Conservation (phyloP, 2,113 vertebrate genomes). For the Callaeas wilsoni region DNA sequence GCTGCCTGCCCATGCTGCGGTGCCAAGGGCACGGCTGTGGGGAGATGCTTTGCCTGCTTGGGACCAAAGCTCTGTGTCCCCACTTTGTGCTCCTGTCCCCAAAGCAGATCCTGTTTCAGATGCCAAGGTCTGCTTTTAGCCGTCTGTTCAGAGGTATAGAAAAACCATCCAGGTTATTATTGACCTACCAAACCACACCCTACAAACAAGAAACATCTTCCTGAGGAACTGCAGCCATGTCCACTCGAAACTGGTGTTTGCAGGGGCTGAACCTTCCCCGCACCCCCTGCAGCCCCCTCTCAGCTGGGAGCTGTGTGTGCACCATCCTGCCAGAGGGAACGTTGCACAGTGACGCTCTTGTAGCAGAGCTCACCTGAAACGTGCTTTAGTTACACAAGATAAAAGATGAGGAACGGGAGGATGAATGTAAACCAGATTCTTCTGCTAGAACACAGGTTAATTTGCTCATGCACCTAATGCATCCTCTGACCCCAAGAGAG, state of each 20-base stretch:
- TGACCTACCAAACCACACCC: background rate
- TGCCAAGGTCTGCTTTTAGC: background rate
- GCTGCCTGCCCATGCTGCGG: background rate
- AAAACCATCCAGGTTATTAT: background rate
- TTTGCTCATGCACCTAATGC: background rate
- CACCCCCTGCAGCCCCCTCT: background rate
- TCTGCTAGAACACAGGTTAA: background rate
- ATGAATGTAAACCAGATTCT: background rate
- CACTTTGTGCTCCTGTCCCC: background rate
- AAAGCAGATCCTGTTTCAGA: background rate
- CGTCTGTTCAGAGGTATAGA: background rate
- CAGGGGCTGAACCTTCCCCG: background rate
- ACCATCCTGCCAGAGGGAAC: background rate
- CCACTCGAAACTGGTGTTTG: background rate
- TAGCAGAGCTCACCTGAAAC: background rate
- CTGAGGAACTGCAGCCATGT: background rate
- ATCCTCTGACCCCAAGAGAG: background rate
- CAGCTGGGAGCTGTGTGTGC: background rate
- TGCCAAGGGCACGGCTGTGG: rapidly evolving
- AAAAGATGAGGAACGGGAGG: background rate
- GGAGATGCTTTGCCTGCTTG: background rate
- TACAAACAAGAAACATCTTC: background rate
- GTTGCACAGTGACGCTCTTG: background rate
- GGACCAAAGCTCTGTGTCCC: background rate
- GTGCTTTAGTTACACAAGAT: background rate